Evolutionary conservation across 2,888 invertebrate genomes (phyloP), one percentile per base, ranked within the genome.

Genomic region (Xylophagus ater): DNA sequence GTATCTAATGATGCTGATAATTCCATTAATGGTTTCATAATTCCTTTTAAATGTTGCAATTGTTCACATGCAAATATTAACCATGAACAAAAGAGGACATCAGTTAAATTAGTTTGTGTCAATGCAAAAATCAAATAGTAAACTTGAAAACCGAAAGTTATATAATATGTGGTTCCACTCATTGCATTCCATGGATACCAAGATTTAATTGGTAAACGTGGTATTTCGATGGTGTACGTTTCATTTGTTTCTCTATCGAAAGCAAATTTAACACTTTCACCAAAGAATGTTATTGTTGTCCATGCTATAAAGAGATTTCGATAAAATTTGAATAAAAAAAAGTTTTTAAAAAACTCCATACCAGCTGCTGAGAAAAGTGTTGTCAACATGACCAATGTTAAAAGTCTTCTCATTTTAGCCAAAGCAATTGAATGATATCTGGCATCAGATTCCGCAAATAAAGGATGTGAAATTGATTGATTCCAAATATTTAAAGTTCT

Each of bases 1-100:
- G 85, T 84, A 52, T 86, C 86, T 51, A 86, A 57, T 0, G 84
- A 78, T 0, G 86, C 85, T 17, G 86, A 86, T 3, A 87, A 69
- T 55, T 87, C 86, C 83, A 88, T 87, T 36, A 88, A 63, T 0
- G 86, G 86, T 48, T 84, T 84, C 81, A 88, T 80, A 45, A 87
- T 87, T 32, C 82, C 80, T 57, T 87, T 88, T 25, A 87, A 65
- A 59, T 88, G 87, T 56, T 83, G 81, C 41, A 88, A 65, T 57
- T 88, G 87, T 51, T 87, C 87, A 51, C 87, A 88, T 1, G 87
- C 84, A 53, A 84, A 86, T 42, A 87, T 77, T 48, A 87, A 54
- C 83, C 84, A 86, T 2, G 82, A 85, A 56, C 85, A 86, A 65
- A 88, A 87, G 51, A 87, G 67, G 1, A 82, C 77, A 55, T 87